phyloP scores from a whole-genome alignment of 2,888 invertebrate species.

The Apamea sordens region DNA sequence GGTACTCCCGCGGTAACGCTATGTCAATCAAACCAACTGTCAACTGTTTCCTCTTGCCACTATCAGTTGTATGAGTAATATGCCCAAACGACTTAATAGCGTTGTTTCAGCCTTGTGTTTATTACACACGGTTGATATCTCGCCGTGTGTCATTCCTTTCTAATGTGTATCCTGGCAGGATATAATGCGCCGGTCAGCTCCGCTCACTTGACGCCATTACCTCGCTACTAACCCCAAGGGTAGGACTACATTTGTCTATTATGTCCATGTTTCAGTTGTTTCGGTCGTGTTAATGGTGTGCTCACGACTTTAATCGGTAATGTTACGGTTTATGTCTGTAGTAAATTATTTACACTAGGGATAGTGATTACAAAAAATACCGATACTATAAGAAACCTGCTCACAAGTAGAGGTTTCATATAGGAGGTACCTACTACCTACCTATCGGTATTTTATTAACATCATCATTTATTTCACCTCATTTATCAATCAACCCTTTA shows the following conservation, averaged over 20 bases:
- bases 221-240: background rate
- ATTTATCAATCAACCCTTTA: background rate
- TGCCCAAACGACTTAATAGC: slow-evolving; percentile 27
- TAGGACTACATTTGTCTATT: slow-evolving; percentile 31
- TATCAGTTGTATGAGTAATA: slow-evolving; percentile 36
- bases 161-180: slow-evolving; percentile 59
- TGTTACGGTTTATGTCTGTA: slow-evolving; percentile 7
- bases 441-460: background rate
- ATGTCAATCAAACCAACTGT: background rate
- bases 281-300: slow-evolving; percentile 20
- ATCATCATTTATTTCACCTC: background rate
- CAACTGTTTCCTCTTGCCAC: slow-evolving; percentile 20
- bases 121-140: slow-evolving; percentile 48
- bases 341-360: background rate
- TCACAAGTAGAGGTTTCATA: background rate
- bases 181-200: slow-evolving; percentile 35
- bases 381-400: too few relatives aligned
- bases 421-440: too few relatives aligned
- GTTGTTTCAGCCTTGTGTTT: slow-evolving; percentile 57
- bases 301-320: slow-evolving; percentile 43
- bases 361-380: background rate
- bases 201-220: slow-evolving; percentile 25
- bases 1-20: background rate
- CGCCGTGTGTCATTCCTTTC: slow-evolving; percentile 48
- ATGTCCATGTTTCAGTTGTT: slow-evolving; percentile 18